Conservation (phyloP, 1,140 invertebrate species). For the Cataglyphis hispanica region DNA sequence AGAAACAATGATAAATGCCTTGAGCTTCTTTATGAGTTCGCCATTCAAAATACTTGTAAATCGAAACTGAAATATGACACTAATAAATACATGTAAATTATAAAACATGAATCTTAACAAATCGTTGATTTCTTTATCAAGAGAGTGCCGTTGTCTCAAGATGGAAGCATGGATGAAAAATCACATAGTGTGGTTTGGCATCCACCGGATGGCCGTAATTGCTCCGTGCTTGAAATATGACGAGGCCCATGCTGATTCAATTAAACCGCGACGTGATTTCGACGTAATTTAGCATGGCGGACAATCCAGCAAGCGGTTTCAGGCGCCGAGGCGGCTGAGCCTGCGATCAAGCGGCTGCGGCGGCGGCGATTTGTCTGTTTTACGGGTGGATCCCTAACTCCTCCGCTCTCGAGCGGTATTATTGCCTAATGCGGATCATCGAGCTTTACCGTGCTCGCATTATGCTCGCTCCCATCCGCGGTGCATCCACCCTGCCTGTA, state of each 20-base stretch:
- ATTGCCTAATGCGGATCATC: slow-evolving; percentile 70
- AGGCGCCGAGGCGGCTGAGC: slow-evolving; percentile 35
- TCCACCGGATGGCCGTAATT: slow-evolving; percentile 37
- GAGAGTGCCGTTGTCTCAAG: slow-evolving; percentile 15
- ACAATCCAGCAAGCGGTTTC: slow-evolving; percentile 29
- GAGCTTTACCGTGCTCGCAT: slow-evolving; percentile 62
- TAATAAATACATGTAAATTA: neutral
- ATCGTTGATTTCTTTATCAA: neutral
- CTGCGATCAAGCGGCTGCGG: slow-evolving; percentile 8
- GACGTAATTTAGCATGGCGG: slow-evolving; percentile 62
- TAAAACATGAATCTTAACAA: neutral
- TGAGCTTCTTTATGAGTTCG: neutral
- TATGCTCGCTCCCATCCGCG: slow-evolving; percentile 51
- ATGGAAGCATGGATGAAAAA: neutral
- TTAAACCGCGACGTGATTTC: slow-evolving; percentile 62
- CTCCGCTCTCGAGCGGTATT: slow-evolving; percentile 50
- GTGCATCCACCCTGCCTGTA: slow-evolving; percentile 43
- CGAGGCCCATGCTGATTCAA: slow-evolving; percentile 59
- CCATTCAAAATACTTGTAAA: neutral
- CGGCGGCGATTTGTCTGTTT: slow-evolving; percentile 56
- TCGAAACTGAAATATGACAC: neutral
- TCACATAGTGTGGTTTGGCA: neutral
- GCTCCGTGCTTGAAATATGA: slow-evolving; percentile 53
- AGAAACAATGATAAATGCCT: slow-evolving; percentile 19
- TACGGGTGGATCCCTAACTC: slow-evolving; percentile 56